Evolutionary conservation across 2,113 vertebrate genomes (phyloP).

Genomic region (Erythrocercus mccallii): DNA sequence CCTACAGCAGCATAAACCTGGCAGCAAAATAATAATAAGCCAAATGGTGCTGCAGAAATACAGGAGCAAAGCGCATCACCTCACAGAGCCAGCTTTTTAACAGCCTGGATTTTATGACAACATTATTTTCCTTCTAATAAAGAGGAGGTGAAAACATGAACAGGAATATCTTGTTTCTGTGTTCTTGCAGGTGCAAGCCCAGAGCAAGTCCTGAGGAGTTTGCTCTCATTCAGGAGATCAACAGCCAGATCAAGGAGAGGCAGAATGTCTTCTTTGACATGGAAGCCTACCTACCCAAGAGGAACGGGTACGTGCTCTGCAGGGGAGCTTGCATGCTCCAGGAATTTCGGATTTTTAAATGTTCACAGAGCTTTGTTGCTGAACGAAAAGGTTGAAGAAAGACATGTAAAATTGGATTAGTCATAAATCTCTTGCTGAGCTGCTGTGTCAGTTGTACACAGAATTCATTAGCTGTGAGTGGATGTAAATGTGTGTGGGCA

Average conservation of each 20-base stretch:
- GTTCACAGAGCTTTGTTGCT: neutral
- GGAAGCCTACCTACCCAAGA: conserved; percentile 99
- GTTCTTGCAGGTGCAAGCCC: conserved; percentile 73
- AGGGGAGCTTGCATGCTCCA: accelerated
- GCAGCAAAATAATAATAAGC: neutral
- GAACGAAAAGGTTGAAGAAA: neutral
- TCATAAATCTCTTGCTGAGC: conserved; percentile 37
- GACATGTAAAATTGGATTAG: conserved; percentile 23
- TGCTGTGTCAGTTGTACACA: neutral
- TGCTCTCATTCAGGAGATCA: conserved; percentile 79
- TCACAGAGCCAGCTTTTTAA: neutral
- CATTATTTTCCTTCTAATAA: neutral
- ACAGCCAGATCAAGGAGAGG: conserved; percentile 87
- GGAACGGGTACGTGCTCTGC: conserved; percentile 80
- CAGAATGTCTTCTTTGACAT: conserved; percentile 94
- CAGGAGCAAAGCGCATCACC: neutral
- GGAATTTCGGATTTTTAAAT: neutral
- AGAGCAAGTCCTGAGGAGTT: conserved; percentile 76
- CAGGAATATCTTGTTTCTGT: neutral
- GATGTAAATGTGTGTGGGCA: neutral
- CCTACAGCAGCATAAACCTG: neutral
- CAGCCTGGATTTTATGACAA: neutral
- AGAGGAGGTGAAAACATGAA: neutral
- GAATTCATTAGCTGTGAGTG: neutral
- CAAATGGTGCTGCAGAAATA: neutral